These are phyloP conservation scores for Vanessa atalanta DNA, from an alignment of 1,140 invertebrate genomes.

Conservation along the genomic window DNA sequence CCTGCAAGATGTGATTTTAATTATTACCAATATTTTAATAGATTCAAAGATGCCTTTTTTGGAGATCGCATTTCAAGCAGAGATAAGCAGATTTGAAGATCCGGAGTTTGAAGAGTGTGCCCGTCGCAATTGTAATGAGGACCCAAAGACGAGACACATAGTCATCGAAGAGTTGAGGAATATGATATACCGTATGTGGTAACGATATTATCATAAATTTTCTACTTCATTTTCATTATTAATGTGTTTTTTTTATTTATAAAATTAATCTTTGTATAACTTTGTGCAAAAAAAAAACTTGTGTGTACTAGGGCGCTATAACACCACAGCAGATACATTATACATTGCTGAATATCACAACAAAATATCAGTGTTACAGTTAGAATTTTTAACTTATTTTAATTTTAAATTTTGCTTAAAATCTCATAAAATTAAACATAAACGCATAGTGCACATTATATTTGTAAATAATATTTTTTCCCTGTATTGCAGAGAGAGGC, in stretches of 20 bases:
- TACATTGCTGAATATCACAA: not conserved
- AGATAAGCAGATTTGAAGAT: slow-evolving; percentile 69
- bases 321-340: not conserved
- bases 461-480: not conserved
- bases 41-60: slow-evolving; percentile 56
- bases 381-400: no score
- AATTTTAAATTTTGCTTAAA: no score
- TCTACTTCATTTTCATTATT: not conserved
- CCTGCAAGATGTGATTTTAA: no score
- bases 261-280: not conserved
- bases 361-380: no score
- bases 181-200: slow-evolving; percentile 83
- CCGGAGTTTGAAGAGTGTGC: slow-evolving; percentile 68
- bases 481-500: slow-evolving; percentile 80
- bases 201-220: not conserved
- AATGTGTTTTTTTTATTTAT: not conserved
- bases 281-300: slow-evolving; percentile 1
- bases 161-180: slow-evolving; percentile 83
- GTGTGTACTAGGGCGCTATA: not conserved
- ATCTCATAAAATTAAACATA: no score
- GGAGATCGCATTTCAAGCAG: slow-evolving; percentile 68
- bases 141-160: slow-evolving; percentile 76
- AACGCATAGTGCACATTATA: no score
- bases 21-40: not conserved
- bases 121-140: slow-evolving; percentile 75